phyloP scores from a whole-genome alignment of 2,113 vertebrate genomes.

The Mastomys natalensis region DNA sequence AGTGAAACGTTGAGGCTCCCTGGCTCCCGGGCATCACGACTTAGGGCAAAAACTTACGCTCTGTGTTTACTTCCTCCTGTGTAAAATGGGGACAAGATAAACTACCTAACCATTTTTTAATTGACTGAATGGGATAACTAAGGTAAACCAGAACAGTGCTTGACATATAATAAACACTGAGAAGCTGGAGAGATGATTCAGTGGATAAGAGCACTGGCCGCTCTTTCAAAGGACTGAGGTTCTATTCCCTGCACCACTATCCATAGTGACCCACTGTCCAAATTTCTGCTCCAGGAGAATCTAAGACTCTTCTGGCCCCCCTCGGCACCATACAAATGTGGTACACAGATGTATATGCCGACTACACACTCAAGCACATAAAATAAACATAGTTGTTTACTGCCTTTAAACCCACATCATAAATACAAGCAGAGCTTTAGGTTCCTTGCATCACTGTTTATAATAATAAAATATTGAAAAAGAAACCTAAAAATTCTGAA shows the following conservation, averaged over 20 bases:
- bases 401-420: background rate
- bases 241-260: background rate
- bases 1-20: constrained; percentile 1
- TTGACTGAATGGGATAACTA: background rate
- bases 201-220: no score
- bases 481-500: background rate
- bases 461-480: background rate
- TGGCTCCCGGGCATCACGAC: background rate
- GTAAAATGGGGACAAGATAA: background rate
- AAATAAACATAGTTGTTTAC: background rate
- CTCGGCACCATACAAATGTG: background rate
- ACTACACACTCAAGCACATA: background rate
- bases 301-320: background rate
- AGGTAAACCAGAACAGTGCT: background rate
- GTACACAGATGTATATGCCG: background rate
- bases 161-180: background rate
- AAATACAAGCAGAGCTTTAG: background rate
- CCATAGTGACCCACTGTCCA: no score
- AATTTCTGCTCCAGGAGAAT: background rate
- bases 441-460: background rate
- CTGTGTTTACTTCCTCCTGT: background rate
- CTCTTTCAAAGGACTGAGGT: background rate
- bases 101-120: background rate
- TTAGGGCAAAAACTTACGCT: background rate
- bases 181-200: background rate